Base-by-base conservation (phyloP, 2,797 vertebrate species). In the Megalops cyprinoides region DNA sequence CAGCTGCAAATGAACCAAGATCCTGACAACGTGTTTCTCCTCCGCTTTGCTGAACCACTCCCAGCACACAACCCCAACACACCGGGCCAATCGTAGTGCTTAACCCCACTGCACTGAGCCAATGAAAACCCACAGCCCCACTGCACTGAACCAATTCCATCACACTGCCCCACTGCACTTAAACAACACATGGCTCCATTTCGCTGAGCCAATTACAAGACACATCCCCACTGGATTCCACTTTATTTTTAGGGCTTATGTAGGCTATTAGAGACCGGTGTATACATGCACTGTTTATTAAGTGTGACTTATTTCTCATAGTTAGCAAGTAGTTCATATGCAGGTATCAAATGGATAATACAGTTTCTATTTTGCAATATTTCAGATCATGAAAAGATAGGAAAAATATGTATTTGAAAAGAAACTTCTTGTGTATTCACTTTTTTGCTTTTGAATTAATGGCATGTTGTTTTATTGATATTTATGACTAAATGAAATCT, bases 191-290 rank as follows among this genome's bases (percentile, higher is more conserved):
- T 44, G 44, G 37, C 67, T 71, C 67, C 39, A 42, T 71, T 44
- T 44, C 67, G 20, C 20, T 44, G 67, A n/a, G 67, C 37, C 10
- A 71, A 71, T 20, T 71, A 71, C 20, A 9, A 71, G 67, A 39
- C 67, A 71, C 39, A 71, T 39, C 42, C 6, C 37, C 44, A 9
- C n/a, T 71, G 39, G 67, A 23, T 42, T 39, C 42, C 67, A 71
- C 67, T 69, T 69, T 71, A 44, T 71, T 71, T 71, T 71, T 42
- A 44, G 20, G 67, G 67, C 20, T 20, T 71, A 20, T 31, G 39
- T 23, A 23, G 42, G 10, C 39, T 39, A 42, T 71, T 71, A 42
- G 18, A 10, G 44, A 23, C 67, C 10, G 20, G 23, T 71, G 37
- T 2, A n/a, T n/a, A n/a, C n/a, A n/a, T n/a, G n/a, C n/a, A n/a